These are phyloP conservation scores for Allolobophora icterica DNA, from an alignment of 2,888 invertebrate genomes.

Conservation along the genomic window DNA sequence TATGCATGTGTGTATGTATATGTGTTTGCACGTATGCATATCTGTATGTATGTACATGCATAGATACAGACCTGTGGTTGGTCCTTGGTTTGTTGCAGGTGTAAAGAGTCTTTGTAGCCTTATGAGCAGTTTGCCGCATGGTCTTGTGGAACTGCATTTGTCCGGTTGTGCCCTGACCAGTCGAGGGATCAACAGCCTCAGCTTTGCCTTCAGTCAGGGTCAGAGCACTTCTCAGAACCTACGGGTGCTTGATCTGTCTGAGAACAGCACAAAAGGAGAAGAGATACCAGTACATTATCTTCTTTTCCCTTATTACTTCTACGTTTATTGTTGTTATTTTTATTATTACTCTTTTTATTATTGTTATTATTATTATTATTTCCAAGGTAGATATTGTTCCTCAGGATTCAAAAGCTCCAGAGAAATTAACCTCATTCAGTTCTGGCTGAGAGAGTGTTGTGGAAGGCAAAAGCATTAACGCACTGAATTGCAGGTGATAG, in stretches of 20 bases:
- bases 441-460: too few relatives aligned
- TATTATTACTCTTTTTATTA: too few relatives aligned
- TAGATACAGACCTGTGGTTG: not conserved
- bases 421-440: too few relatives aligned
- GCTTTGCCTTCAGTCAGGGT: conserved; percentile 77
- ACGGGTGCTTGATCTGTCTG: conserved; percentile 85
- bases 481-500: not conserved
- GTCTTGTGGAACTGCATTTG: conserved; percentile 83
- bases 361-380: too few relatives aligned
- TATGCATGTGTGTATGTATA: too few relatives aligned
- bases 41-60: not conserved
- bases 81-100: conserved; percentile 70
- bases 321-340: not conserved
- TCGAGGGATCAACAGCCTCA: conserved; percentile 87
- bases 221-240: conserved; percentile 78
- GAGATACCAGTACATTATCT: conserved; percentile 69
- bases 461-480: too few relatives aligned
- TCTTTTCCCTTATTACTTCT: not conserved
- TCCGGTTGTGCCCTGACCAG: conserved; percentile 89
- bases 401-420: too few relatives aligned
- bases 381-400: too few relatives aligned
- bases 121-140: conserved; percentile 82
- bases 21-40: not conserved
- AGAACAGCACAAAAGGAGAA: conserved; percentile 85
- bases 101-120: conserved; percentile 83